These are phyloP conservation scores for Tragopan temminckii DNA, from an alignment of 2,797 vertebrate genomes.

Conservation along the genomic window DNA sequence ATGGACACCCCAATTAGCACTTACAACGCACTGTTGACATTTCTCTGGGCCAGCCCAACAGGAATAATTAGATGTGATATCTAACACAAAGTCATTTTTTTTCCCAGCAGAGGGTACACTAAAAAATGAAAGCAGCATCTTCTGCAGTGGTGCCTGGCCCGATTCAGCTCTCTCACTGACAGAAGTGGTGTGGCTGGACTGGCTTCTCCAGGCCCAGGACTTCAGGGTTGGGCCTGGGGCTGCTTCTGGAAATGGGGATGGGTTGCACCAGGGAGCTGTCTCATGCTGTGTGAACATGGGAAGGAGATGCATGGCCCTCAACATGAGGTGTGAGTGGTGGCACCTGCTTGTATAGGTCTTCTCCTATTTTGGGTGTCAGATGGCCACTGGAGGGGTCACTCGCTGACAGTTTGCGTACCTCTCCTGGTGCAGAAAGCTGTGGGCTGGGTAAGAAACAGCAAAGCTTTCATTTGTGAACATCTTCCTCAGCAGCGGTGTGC, in stretches of 20 bases:
- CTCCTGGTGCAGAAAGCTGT: rapidly evolving
- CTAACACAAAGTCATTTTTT: conserved; percentile 68
- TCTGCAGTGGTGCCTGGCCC: conserved; percentile 5
- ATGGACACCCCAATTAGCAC: conserved; percentile 79
- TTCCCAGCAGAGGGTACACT: conserved; percentile 62
- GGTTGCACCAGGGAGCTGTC: not conserved
- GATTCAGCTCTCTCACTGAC: not conserved
- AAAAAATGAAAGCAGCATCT: conserved; percentile 61
- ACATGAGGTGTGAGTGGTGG: not conserved
- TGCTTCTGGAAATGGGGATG: not conserved
- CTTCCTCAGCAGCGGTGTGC: not conserved
- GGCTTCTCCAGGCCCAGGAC: not conserved
- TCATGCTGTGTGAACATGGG: not conserved
- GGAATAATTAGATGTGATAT: conserved; percentile 76
- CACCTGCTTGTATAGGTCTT: not conserved
- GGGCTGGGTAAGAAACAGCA: conserved; percentile 5
- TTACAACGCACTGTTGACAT: conserved; percentile 78
- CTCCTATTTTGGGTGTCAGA: not conserved
- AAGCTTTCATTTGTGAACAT: not conserved
- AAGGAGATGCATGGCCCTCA: not conserved
- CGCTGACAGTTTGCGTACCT: not conserved
- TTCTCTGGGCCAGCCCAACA: conserved; percentile 76
- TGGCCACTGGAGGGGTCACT: not conserved
- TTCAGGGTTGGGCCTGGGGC: not conserved
- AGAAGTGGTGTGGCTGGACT: not conserved